phyloP scores from a whole-genome alignment of 1,140 invertebrate genomes.

The Temnothorax nylanderi region DNA sequence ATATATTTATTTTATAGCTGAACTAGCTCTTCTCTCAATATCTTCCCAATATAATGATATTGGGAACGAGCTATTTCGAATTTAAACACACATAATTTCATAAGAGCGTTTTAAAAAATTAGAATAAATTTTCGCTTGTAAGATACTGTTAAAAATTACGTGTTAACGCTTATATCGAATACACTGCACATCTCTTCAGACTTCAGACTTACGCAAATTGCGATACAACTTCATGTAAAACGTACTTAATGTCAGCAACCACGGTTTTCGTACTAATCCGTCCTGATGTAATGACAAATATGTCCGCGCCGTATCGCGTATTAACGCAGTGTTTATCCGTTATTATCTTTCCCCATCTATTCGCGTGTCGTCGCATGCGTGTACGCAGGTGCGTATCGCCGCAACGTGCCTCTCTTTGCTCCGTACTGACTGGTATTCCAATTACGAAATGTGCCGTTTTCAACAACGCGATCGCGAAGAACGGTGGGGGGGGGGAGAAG shows the following conservation, averaged over 20 bases:
- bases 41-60: not conserved
- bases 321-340: slow-evolving; percentile 46
- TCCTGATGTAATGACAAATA: slow-evolving; percentile 18
- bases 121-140: not conserved
- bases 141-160: not conserved
- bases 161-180: not conserved
- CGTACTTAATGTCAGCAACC: not conserved
- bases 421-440: slow-evolving; percentile 69
- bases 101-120: not conserved
- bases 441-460: slow-evolving; percentile 75
- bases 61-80: not conserved
- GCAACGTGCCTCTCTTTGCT: slow-evolving; percentile 40
- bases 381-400: slow-evolving; percentile 27
- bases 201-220: not conserved
- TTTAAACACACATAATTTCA: not conserved
- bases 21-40: too few relatives aligned
- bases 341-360: slow-evolving; percentile 43
- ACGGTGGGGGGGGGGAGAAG: not conserved
- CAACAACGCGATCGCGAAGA: slow-evolving; percentile 69
- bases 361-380: slow-evolving; percentile 7
- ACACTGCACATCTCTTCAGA: not conserved
- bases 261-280: slow-evolving; percentile 16
- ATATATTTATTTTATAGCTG: too few relatives aligned
- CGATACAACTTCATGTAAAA: not conserved
- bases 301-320: not conserved